These are phyloP conservation scores for Cossypha heuglini DNA, from an alignment of 2,797 vertebrate genomes.

Conservation along the genomic window DNA sequence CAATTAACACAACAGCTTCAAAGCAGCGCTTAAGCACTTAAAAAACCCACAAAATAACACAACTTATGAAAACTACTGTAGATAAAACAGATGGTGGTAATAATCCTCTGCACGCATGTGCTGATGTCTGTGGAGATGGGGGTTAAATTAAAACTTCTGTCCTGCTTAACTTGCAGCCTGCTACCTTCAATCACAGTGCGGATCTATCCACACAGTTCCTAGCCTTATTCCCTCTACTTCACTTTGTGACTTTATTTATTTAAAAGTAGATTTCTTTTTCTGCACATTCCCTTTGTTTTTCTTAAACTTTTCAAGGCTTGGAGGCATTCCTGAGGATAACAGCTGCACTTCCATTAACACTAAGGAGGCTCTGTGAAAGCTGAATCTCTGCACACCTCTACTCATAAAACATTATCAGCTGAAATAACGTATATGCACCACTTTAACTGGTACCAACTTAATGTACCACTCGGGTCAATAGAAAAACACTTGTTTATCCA, in stretches of 20 bases:
- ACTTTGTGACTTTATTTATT: neutral
- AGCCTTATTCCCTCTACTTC: neutral
- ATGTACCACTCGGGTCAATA: neutral
- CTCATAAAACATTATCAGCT: neutral
- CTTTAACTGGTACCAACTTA: neutral
- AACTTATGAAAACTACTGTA: neutral
- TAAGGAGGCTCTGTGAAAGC: neutral
- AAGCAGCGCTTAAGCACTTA: slow-evolving; percentile 23
- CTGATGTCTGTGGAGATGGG: neutral
- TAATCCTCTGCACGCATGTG: neutral
- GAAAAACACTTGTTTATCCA: neutral
- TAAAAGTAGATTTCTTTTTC: neutral
- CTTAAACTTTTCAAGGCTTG: neutral
- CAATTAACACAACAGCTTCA: slow-evolving; percentile 54
- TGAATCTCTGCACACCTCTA: neutral
- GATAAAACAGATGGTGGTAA: slow-evolving; percentile 2
- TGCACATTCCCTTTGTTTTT: neutral
- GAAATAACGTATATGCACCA: accelerated
- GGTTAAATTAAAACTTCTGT: neutral
- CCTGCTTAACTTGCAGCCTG: neutral
- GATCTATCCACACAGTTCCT: neutral
- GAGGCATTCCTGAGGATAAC: neutral
- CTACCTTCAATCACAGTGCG: neutral
- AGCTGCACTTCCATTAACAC: neutral
- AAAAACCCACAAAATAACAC: neutral